Base-by-base conservation (phyloP, 2,113 vertebrate genomes). In the Oncorhynchus keta region DNA sequence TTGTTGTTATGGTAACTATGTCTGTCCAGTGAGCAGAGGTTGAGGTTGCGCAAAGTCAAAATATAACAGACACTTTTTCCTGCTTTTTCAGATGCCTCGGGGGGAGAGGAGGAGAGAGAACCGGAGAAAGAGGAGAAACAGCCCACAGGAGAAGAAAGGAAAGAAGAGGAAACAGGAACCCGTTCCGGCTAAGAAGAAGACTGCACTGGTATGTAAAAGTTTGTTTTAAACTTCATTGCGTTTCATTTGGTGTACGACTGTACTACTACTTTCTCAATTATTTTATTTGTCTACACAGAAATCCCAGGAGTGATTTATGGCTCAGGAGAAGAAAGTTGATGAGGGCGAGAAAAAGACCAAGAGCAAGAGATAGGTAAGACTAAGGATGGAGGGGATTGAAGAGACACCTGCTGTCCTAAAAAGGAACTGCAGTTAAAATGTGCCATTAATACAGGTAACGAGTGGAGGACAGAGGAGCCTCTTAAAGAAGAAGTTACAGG, bases 331-430 rank as follows among this genome's bases (percentile, higher is more conserved):
- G 76, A 82, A 76, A 70, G 78, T 78, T 26, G 30, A 69, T 0
- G 77, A 72, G 18, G 77, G 68, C 30, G 84, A 84, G 28, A 2
- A 80, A 5, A 82, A 90, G 67, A 67, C 79, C 28, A 87, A 88
- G 72, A 91, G 39, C 73, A 93, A 75, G 82, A 89, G 90, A 70
- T 91, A 82, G 74, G 89, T 90, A 72, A 87, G 85, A 74, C 11
- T 18, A 32, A 24, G 68, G 39, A 24, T 5, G 20, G 3, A 9
- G n/a, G 3, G 6, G 4, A 62, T 14, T 62, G 39, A 45, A 72
- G 74, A 5, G 80, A 75, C 89, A 71, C 74, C 89, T 87, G 84
- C 81, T 86, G 84, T 8, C 73, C 3, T 0, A 67, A 61, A 72
- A 11, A n/a, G 76, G 62, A 22, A 20, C 68, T 72, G 22, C 24